Percentiles rank a stretch among this genome's conserved stretches.
Evolutionary conservation across 2,888 invertebrate species (phyloP).

Genomic region (Pasiphila rectangulata): DNA sequence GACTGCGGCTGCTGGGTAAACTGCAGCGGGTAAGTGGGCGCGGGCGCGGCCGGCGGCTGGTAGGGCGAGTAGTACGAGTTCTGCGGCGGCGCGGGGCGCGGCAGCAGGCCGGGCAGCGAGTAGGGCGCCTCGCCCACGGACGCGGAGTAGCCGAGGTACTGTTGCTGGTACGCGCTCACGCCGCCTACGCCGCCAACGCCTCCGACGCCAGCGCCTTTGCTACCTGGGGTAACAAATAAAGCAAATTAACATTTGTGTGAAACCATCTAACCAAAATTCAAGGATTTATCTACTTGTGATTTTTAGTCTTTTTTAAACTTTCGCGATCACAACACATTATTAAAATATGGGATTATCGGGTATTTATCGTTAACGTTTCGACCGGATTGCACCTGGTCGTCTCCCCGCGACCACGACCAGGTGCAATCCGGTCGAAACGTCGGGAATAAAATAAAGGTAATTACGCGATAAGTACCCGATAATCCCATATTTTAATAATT

Average conservation of each 20-base stretch:
- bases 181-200: conserved; percentile 69
- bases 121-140: conserved; percentile 71
- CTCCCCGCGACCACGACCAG: no score
- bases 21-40: conserved; percentile 82
- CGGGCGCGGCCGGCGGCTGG: conserved; percentile 77
- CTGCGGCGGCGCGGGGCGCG: conserved; percentile 72
- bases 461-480: no score
- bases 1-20: conserved; percentile 82
- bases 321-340: no score
- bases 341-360: no score
- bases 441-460: no score
- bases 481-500: no score
- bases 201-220: conserved; percentile 66
- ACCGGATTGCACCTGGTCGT: no score
- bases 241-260: neutral
- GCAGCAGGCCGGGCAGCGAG: conserved; percentile 70
- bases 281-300: no score
- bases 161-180: conserved; percentile 75
- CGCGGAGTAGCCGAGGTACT: conserved; percentile 72
- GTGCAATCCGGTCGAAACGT: no score
- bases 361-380: no score
- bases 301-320: no score
- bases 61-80: conserved; percentile 75
- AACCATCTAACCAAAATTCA: no score
- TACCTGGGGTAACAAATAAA: conserved; percentile 42